These are phyloP conservation scores for Colistium nudipinnis DNA, from an alignment of 2,113 vertebrate genomes.

Conservation along the genomic window DNA sequence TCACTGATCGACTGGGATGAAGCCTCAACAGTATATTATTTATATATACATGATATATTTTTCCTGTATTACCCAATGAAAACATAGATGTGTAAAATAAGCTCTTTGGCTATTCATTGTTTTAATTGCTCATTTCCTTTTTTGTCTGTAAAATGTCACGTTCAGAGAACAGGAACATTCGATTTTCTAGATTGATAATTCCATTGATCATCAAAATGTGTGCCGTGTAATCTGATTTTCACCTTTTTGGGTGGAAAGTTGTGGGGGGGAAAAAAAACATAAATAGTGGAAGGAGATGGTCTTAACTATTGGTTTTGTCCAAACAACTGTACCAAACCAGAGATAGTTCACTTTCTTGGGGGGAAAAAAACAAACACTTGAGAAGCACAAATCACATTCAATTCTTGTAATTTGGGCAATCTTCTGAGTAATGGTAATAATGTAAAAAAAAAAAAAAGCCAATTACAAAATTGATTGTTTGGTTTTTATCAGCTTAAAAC, in stretches of 20 bases:
- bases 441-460: too few relatives aligned
- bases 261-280: background rate
- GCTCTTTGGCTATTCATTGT: background rate
- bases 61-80: too few relatives aligned
- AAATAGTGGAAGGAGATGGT: background rate
- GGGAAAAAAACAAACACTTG: background rate
- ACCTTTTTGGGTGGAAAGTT: background rate
- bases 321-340: background rate
- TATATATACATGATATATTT: too few relatives aligned
- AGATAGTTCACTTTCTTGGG: background rate
- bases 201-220: background rate
- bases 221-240: background rate
- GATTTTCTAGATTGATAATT: background rate
- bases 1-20: background rate
- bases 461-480: background rate
- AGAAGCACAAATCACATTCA: background rate
- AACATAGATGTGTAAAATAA: background rate
- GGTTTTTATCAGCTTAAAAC: too few relatives aligned
- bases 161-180: background rate
- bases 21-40: too few relatives aligned
- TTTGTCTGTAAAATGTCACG: background rate
- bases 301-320: background rate
- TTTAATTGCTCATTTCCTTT: background rate
- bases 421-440: too few relatives aligned
- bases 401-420: background rate